phyloP scores from a whole-genome alignment of 2,797 vertebrate genomes.

The Fundulus diaphanus region DNA sequence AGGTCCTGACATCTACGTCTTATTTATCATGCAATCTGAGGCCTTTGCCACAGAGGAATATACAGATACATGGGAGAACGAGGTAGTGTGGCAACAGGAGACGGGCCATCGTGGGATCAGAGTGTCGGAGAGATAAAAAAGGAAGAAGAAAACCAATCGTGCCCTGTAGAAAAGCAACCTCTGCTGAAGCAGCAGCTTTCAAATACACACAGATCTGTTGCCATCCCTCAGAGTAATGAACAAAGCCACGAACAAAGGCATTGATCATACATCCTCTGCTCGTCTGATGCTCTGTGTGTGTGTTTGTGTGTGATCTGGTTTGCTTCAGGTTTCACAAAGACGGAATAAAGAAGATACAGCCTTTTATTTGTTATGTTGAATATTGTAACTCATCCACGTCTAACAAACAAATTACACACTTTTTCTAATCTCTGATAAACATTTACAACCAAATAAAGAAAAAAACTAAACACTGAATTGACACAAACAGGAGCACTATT shows the following conservation, averaged over 20 bases:
- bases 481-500: conserved; percentile 29
- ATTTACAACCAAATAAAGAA: neutral
- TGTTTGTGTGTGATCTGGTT: conserved; percentile 24
- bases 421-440: conserved; percentile 2
- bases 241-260: conserved; percentile 43
- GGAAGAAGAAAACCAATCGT: conserved; percentile 20
- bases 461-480: neutral
- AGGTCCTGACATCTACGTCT: conserved; percentile 67
- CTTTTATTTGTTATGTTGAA: neutral
- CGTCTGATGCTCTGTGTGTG: conserved; percentile 14
- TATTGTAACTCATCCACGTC: neutral
- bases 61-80: conserved; percentile 68
- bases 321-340: conserved; percentile 9
- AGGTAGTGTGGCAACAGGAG: conserved; percentile 51
- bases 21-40: conserved; percentile 70
- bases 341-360: neutral
- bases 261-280: conserved; percentile 38
- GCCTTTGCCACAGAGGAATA: conserved; percentile 44
- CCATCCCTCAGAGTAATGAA: conserved; percentile 37
- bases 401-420: conserved; percentile 2
- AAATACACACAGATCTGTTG: conserved; percentile 15
- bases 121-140: conserved; percentile 36
- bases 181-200: conserved; percentile 44
- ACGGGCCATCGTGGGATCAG: conserved; percentile 63
- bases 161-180: conserved; percentile 52